phyloP scores from a whole-genome alignment of 2,888 invertebrate species.

The Pandemis heparana region DNA sequence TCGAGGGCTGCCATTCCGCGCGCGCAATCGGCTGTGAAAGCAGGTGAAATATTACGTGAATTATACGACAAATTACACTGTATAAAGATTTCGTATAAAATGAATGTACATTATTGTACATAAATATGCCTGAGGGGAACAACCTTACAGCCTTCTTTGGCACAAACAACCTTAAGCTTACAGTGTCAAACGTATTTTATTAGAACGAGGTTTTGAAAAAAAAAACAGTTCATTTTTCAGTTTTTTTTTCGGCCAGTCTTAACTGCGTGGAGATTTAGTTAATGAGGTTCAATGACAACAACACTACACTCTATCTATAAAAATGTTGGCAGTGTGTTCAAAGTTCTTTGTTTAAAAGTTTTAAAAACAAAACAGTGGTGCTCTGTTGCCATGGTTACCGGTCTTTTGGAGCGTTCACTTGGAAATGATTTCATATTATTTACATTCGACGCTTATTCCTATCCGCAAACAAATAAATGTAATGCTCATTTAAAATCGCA shows the following conservation, averaged over 20 bases:
- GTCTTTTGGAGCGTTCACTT: background rate
- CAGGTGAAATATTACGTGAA: constrained; percentile 12
- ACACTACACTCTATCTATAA: too few species aligned
- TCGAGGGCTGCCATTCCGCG: constrained; percentile 2
- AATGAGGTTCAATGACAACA: too few species aligned
- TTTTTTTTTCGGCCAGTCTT: too few species aligned
- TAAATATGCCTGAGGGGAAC: background rate
- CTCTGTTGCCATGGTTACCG: background rate
- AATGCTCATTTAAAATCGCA: constrained; percentile 27
- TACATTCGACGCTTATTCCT: background rate
- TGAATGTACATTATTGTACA: background rate
- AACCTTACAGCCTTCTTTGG: too few species aligned
- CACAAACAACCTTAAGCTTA: too few species aligned
- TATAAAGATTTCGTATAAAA: background rate
- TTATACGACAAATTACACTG: constrained; percentile 12
- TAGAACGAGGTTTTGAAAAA: too few species aligned
- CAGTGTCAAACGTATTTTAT: too few species aligned
- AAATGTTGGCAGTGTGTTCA: too few species aligned
- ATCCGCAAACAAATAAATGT: constrained; percentile 13
- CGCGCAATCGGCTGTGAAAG: constrained; percentile 2
- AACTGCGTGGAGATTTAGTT: too few species aligned
- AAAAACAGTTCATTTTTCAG: too few species aligned
- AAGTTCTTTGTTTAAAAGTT: too few species aligned
- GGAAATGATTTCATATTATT: background rate
- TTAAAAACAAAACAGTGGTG: background rate